Evolutionary conservation across 2,797 vertebrate genomes (phyloP).

Genomic region (Tympanoctomys barrerae): DNA sequence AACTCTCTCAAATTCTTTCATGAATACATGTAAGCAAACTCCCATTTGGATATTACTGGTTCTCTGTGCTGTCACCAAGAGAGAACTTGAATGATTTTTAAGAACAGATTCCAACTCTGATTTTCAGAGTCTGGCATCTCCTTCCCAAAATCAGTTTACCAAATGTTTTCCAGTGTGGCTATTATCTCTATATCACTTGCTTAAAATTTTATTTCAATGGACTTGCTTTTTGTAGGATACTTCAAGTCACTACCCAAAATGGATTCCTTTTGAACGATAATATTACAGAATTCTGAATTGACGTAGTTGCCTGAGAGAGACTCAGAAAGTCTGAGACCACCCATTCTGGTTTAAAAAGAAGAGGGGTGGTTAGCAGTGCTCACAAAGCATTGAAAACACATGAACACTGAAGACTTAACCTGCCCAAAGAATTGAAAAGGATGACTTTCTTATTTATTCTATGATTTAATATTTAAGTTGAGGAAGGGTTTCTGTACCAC

Average conservation of each 20-base stretch:
- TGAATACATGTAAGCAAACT: background rate
- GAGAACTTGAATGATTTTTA: background rate
- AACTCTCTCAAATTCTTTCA: background rate
- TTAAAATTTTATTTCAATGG: slow-evolving; percentile 15
- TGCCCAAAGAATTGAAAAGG: background rate
- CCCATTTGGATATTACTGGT: background rate
- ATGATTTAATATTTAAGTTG: background rate
- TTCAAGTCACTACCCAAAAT: background rate
- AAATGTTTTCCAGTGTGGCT: background rate
- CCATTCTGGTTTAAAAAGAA: background rate
- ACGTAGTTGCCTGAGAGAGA: background rate
- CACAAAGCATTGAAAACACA: background rate
- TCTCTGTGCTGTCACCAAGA: background rate
- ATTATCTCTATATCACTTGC: background rate
- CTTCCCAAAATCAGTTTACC: background rate
- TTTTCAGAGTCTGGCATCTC: background rate
- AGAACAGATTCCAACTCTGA: slow-evolving; percentile 4
- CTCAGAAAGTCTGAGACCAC: background rate
- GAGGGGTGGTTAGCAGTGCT: background rate
- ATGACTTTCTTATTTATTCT: background rate
- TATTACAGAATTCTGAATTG: background rate
- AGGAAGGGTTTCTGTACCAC: background rate
- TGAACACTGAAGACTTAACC: background rate
- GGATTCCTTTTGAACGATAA: background rate
- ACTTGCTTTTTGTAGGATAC: background rate